phyloP scores from a whole-genome alignment of 1,140 invertebrate genomes.

The Habropoda laboriosa region DNA sequence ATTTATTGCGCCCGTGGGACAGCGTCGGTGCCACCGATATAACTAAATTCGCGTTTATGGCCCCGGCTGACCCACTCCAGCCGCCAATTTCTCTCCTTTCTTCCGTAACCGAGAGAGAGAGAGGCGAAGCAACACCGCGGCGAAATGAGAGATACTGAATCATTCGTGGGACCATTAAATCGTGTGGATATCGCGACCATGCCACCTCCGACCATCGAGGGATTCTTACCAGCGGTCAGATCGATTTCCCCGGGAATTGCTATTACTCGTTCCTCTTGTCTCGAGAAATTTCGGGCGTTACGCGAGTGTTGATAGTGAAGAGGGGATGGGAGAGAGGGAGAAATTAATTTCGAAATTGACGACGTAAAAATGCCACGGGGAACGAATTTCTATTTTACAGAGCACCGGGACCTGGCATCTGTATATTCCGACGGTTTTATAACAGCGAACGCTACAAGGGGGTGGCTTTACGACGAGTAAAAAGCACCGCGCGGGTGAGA shows the following conservation, averaged over 20 bases:
- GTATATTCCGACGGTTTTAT: slow-evolving; percentile 52
- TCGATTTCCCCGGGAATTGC: slow-evolving; percentile 28
- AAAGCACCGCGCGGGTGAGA: slow-evolving; percentile 45
- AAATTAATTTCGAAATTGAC: slow-evolving; percentile 53
- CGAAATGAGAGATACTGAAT: slow-evolving; percentile 37
- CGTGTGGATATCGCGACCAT: slow-evolving; percentile 33
- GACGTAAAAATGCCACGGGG: not conserved
- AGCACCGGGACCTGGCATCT: slow-evolving; percentile 26
- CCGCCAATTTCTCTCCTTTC: slow-evolving; percentile 55
- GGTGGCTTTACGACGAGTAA: slow-evolving; percentile 65
- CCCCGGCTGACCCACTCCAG: slow-evolving; percentile 36
- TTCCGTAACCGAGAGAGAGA: not conserved
- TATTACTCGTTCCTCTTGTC: no score
- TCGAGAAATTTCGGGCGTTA: not conserved
- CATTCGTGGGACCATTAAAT: slow-evolving; percentile 60
- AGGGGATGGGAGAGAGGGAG: not conserved
- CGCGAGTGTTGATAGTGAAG: not conserved
- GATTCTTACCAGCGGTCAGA: not conserved
- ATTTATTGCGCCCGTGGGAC: slow-evolving; percentile 74
- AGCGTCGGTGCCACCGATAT: slow-evolving; percentile 66
- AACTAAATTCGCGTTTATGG: slow-evolving; percentile 77
- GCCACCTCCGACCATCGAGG: not conserved
- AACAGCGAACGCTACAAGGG: slow-evolving; percentile 53
- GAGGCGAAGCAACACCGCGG: not conserved
- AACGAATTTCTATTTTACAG: slow-evolving; percentile 13